Conservation (phyloP, 2,113 vertebrate genomes). For the Propithecus coquereli region DNA sequence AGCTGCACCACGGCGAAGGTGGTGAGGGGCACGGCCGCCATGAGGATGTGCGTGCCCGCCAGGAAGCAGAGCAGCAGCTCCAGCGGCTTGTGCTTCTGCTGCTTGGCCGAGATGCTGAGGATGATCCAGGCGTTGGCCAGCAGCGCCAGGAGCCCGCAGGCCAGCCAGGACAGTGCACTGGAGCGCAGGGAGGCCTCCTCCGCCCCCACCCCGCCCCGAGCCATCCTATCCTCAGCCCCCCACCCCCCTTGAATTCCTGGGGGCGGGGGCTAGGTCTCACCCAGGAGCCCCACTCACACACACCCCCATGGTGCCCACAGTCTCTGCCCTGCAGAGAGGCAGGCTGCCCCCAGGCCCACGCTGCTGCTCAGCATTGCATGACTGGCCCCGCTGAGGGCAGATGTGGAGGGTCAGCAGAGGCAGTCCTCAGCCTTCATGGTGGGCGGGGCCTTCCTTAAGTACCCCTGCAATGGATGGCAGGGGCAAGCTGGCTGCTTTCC, state of each 20-base stretch:
- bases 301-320: slow-evolving; percentile 53
- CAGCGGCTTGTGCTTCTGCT: slow-evolving; percentile 87
- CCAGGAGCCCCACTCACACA: slow-evolving; percentile 60
- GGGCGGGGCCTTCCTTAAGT: neutral
- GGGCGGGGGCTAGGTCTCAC: slow-evolving; percentile 66
- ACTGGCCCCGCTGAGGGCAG: slow-evolving; percentile 25
- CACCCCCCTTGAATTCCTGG: slow-evolving; percentile 49
- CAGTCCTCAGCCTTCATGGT: slow-evolving; percentile 10
- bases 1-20: slow-evolving; percentile 87
- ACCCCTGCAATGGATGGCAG: neutral
- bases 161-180: slow-evolving; percentile 87
- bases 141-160: slow-evolving; percentile 86
- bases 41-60: slow-evolving; percentile 87
- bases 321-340: slow-evolving; percentile 1
- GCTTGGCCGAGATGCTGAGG: slow-evolving; percentile 88
- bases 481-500: neutral
- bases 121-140: slow-evolving; percentile 89
- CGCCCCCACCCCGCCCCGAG: slow-evolving; percentile 75
- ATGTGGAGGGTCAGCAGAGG: slow-evolving; percentile 31
- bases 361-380: slow-evolving; percentile 50
- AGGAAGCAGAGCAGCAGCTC: slow-evolving; percentile 87
- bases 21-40: slow-evolving; percentile 87
- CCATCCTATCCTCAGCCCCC: slow-evolving; percentile 67
- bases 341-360: neutral
- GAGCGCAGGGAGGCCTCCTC: slow-evolving; percentile 86